phyloP scores from a whole-genome alignment of 2,888 invertebrate genomes.

The Bombylius major region DNA sequence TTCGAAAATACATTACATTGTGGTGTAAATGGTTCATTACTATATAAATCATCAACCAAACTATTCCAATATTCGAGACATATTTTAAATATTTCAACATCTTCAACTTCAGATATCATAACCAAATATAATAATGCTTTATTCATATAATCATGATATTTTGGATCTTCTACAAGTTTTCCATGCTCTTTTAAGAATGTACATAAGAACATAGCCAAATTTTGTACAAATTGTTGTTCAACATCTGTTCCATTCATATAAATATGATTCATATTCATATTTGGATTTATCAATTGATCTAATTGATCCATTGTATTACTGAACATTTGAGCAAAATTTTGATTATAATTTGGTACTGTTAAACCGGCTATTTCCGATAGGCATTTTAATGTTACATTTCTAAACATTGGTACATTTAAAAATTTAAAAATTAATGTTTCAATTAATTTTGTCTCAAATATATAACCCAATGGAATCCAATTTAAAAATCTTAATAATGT shows the following conservation, averaged over 20 bases:
- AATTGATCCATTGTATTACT: constrained; percentile 86
- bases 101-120: constrained; percentile 93
- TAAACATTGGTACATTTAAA: constrained; percentile 91
- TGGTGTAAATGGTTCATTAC: constrained; percentile 60
- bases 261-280: constrained; percentile 86
- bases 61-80: constrained; percentile 98
- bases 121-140: constrained; percentile 80
- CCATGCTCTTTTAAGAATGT: constrained; percentile 95
- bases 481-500: constrained; percentile 93
- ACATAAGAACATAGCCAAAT: constrained; percentile 92
- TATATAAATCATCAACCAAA: constrained; percentile 82
- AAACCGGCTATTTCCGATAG: constrained; percentile 96
- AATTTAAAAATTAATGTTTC: constrained; percentile 92
- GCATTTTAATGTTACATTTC: constrained; percentile 96
- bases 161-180: constrained; percentile 70
- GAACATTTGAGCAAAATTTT: constrained; percentile 81
- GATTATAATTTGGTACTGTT: constrained; percentile 79
- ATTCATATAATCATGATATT: constrained; percentile 59
- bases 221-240: constrained; percentile 98
- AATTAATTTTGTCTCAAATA: constrained; percentile 97
- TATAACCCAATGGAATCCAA: constrained; percentile 99
- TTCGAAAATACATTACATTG: constrained; percentile 25
- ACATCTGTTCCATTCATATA: constrained; percentile 89
- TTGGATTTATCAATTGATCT: constrained; percentile 80
- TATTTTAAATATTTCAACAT: constrained; percentile 99